These are phyloP conservation scores for Nymphalis io DNA, from an alignment of 1,140 invertebrate species.

Conservation along the genomic window DNA sequence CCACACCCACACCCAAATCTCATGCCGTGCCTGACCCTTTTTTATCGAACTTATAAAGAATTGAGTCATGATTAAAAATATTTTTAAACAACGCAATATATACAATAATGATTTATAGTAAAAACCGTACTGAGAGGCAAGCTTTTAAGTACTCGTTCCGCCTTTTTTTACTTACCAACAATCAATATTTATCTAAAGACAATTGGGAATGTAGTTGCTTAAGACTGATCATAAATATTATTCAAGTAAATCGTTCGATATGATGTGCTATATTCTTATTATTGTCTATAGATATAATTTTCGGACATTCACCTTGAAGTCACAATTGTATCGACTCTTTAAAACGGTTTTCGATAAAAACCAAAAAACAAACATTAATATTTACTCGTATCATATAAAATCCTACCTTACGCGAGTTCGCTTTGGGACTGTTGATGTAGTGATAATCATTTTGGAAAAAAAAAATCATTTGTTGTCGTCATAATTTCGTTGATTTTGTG, in stretches of 20 bases:
- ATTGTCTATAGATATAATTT: slow-evolving; percentile 44
- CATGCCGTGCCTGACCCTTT: slow-evolving; percentile 57
- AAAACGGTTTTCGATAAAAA: background rate
- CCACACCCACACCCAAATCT: slow-evolving; percentile 51
- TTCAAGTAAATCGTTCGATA: no score
- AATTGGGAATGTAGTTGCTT: slow-evolving; percentile 32
- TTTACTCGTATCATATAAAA: slow-evolving; percentile 1
- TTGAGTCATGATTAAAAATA: slow-evolving; percentile 48
- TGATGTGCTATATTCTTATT: slow-evolving; percentile 32
- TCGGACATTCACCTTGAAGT: slow-evolving; percentile 47
- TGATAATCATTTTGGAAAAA: slow-evolving; percentile 16
- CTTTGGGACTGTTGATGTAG: slow-evolving; percentile 20
- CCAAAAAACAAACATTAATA: background rate
- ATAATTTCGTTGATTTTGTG: slow-evolving; percentile 40
- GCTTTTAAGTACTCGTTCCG: slow-evolving; percentile 54
- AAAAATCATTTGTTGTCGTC: slow-evolving; percentile 21
- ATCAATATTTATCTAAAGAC: slow-evolving; percentile 41
- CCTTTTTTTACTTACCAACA: slow-evolving; percentile 30
- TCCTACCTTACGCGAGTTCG: slow-evolving; percentile 16
- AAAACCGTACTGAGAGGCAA: slow-evolving; percentile 64
- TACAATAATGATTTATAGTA: slow-evolving; percentile 37
- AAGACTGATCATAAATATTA: slow-evolving; percentile 11
- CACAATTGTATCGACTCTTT: slow-evolving; percentile 30
- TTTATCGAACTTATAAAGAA: slow-evolving; percentile 68
- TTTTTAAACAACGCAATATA: slow-evolving; percentile 28